These are phyloP conservation scores for Astreopora myriophthalma DNA, from an alignment of 64 coral and sea anemone genomes.

Conservation along the genomic window DNA sequence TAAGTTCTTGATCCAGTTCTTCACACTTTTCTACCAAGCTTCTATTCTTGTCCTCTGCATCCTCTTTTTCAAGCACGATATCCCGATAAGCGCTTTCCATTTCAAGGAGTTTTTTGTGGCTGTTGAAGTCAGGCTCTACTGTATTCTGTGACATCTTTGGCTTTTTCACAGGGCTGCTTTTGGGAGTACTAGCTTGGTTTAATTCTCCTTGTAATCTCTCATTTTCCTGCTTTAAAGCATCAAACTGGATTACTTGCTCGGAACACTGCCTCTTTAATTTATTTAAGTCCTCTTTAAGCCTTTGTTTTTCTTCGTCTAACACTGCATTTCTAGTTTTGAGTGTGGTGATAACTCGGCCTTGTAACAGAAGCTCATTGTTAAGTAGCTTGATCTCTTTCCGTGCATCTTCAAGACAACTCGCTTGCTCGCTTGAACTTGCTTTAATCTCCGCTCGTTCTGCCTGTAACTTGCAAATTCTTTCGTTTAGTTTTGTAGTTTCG, in stretches of 20 bases:
- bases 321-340: not conserved
- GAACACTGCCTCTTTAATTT: constrained; percentile 8
- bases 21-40: not conserved
- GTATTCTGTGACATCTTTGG: not conserved
- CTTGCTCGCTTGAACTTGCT: not conserved
- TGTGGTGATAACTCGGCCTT: not conserved
- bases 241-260: constrained; percentile 12
- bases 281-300: not conserved
- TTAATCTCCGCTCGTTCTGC: not conserved
- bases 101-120: not conserved
- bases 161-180: not conserved
- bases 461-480: constrained; percentile 12
- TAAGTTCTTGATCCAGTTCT: not conserved
- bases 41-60: not conserved
- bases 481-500: not conserved
- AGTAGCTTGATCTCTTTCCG: constrained; percentile 5
- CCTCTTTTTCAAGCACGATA: constrained; percentile 6
- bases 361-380: not conserved
- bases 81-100: constrained; percentile 8
- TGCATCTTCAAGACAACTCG: not conserved
- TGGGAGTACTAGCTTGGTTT: not conserved
- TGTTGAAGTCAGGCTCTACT: not conserved
- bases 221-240: constrained; percentile 23
- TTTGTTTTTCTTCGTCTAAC: not conserved
- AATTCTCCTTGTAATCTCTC: not conserved